These are phyloP conservation scores for Chromoteleia sp. DNA, from an alignment of 2,888 invertebrate genomes.

Conservation along the genomic window DNA sequence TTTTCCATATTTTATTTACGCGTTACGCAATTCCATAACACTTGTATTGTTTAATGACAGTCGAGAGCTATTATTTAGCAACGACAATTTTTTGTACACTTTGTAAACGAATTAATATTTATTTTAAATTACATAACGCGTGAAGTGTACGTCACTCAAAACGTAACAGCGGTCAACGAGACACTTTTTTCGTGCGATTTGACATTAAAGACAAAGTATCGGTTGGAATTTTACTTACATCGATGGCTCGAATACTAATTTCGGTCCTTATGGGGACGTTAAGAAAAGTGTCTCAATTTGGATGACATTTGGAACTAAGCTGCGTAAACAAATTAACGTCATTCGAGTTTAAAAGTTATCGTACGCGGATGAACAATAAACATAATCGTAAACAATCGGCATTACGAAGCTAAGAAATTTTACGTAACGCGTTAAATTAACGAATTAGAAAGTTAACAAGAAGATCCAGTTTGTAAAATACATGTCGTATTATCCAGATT, in stretches of 20 bases:
- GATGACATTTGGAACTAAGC: constrained; percentile 15
- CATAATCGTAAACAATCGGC: constrained; percentile 8
- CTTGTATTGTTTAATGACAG: constrained; percentile 36
- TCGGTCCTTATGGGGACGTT: neutral
- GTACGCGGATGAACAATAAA: constrained; percentile 16
- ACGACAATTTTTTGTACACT: neutral
- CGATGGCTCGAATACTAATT: neutral
- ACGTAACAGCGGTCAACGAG: neutral
- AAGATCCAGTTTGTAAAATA: constrained; percentile 49
- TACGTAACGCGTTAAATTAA: constrained; percentile 48
- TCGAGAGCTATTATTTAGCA: neutral
- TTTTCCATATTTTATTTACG: constrained; percentile 18
- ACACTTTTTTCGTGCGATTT: constrained; percentile 4
- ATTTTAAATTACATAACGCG: neutral
- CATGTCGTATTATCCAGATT: constrained; percentile 39
- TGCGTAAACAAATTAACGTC: neutral
- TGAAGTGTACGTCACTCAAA: neutral
- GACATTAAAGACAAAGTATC: constrained; percentile 12
- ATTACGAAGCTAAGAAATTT: constrained; percentile 25
- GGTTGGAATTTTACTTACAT: neutral
- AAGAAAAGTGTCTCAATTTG: constrained; percentile 1
- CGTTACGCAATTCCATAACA: constrained; percentile 12
- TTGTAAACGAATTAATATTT: constrained; percentile 1
- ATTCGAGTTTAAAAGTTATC: constrained; percentile 2
- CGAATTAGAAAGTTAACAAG: constrained; percentile 55